Base-by-base conservation (phyloP, 2,113 vertebrate genomes). In the Rhea pennata region DNA sequence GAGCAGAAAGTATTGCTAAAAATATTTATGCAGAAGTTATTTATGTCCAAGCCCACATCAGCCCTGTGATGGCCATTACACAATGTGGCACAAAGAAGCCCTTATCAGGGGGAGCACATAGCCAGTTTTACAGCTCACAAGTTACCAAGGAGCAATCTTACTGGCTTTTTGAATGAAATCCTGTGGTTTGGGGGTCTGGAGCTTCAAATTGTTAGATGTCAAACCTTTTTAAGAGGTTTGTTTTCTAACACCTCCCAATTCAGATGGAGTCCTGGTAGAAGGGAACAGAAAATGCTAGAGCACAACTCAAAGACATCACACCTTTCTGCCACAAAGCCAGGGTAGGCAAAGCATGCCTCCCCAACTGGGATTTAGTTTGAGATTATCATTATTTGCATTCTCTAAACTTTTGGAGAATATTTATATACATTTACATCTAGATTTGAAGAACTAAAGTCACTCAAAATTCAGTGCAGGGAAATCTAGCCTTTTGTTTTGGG, bases 1-100 rank as follows among this genome's bases (percentile, higher is more conserved):
- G 62, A 90, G 83, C 13, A 14, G 76, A 97, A 97, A 95, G 71
- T 71, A 94, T 61, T 75, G 59, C 77, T 97, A 95, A 96, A 97
- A 89, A 96, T 93, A 96, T 79, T 96, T 92, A 33, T 56, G 94
- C 59, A 72, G 86, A 73, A 93, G 59, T 74, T 97, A 94, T 95
- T 94, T 97, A 86, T 82, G 87, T 56, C 56, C 61, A 90, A 91
- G 87, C 54, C 79, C 79, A 81, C 95, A 87, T 95, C 78, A 88
- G 31, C 59, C 92, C 61, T 7, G 36, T 56, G 91, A 69, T 74
- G 94, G 93, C 84, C 29, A 16, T 92, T 92, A 62, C 83, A 74
- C 94, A 95, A 80, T 3, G 2, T 14, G 0, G 14, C 96, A 94
- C 96, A 97, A 97, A 93, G 85, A 71, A 90, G 67, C 76, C 69